Base-by-base conservation (phyloP, 2,797 vertebrate species). In the Oreonectes daqikongensis region DNA sequence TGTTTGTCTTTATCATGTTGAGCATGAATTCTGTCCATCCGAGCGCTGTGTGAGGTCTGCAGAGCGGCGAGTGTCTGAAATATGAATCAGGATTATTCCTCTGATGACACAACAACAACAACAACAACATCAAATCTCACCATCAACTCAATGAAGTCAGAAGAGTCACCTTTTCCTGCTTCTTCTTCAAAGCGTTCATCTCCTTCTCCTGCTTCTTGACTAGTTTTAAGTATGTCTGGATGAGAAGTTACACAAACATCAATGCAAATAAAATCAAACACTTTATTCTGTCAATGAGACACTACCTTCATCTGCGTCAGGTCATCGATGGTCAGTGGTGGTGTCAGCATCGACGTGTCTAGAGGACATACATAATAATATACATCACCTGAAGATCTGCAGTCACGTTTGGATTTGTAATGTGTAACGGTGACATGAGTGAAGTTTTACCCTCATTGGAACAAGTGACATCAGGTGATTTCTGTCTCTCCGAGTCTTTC, bases 191-290 rank as follows among this genome's bases (percentile, higher is more conserved):
- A 82, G 91, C 86, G 82, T 85, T 93, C 61, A 94, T 69, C 28
- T 95, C 94, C 65, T 95, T 95, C 84, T 94, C 92, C 42, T 95
- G 95, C 68, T 95, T 95, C 91, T 95, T 95, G 82, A 92, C 88
- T 69, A 94, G 92, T 61, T 96, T 96, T 84, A 95, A 82, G 32
- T 94, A 95, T 55, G 92, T 93, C 95, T 96, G 79, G 26, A 72
- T 76, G 66, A 46, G 69, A 81, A 4, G 79, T 69, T 55, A 52
- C 4, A 24, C 10, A 57, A 35, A 52, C 9, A 69, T 9, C 5
- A 40, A 64, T n/a, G n/a, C 9, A 35, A 0, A 18, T n/a, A 10
- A 63, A 72, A 72, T 50, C 42, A 32, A 9, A 61, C 1, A 22
- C 3, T 40, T n/a, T 40, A 38, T 50, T 18, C 40, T 50, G 52